A percentile compares a stretch with the other conserved stretches of the same genome.
Evolutionary conservation across 2,888 invertebrate genomes (phyloP).

Genomic region (Athripsodes cinereus): DNA sequence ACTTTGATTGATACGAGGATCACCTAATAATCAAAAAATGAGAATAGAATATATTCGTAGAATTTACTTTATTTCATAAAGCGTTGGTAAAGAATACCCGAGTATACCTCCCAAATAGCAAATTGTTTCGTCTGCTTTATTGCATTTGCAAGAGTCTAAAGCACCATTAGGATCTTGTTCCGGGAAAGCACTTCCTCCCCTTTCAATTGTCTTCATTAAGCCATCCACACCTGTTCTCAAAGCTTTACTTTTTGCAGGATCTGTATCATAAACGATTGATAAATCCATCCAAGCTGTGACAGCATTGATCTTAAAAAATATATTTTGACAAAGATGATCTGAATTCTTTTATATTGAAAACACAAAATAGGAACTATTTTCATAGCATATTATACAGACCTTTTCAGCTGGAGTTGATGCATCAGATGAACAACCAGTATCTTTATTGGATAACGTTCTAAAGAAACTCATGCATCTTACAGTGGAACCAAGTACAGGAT

Average conservation of each 20-base stretch:
- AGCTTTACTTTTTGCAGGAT: conserved; percentile 24
- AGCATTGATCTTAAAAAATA: conserved; percentile 20
- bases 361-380: neutral
- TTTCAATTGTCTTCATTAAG: neutral
- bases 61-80: no score
- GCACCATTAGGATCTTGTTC: neutral
- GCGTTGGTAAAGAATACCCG: no score
- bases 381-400: neutral
- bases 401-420: neutral
- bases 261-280: conserved; percentile 34
- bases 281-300: conserved; percentile 33
- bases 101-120: neutral
- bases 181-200: neutral
- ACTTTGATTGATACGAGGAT: conserved; percentile 44
- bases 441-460: neutral
- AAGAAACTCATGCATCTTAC: neutral
- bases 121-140: neutral
- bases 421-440: neutral
- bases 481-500: neutral
- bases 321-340: no score
- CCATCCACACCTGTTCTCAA: conserved; percentile 28
- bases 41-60: no score
- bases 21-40: conserved; percentile 29
- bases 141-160: neutral
- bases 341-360: neutral